Conservation (phyloP, 2,888 invertebrate species). For the Euphydryas editha region DNA sequence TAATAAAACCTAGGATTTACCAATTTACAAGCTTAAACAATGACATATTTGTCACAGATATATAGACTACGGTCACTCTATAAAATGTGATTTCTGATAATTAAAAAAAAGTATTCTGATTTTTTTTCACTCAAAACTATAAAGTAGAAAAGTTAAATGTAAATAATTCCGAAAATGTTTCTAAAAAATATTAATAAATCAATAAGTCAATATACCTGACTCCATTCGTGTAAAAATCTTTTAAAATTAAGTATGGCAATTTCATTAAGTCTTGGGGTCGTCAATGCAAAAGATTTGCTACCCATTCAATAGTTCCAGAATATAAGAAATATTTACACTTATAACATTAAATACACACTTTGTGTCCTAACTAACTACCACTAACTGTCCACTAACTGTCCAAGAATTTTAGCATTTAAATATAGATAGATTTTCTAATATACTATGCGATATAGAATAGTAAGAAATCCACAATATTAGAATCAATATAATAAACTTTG, state of each 20-base stretch:
- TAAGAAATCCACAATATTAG: too few relatives aligned
- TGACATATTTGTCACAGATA: too few relatives aligned
- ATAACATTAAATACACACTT: too few relatives aligned
- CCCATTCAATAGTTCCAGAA: not conserved
- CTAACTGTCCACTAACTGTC: too few relatives aligned
- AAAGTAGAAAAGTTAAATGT: not conserved
- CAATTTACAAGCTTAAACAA: too few relatives aligned
- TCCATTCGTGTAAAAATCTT: not conserved
- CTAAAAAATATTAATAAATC: not conserved
- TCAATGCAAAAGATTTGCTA: not conserved
- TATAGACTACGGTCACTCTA: not conserved
- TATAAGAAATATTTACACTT: not conserved
- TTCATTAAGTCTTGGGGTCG: not conserved
- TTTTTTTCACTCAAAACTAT: not conserved
- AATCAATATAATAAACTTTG: too few relatives aligned
- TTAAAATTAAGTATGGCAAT: conserved; percentile 11
- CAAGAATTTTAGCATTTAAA: too few relatives aligned
- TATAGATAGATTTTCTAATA: too few relatives aligned
- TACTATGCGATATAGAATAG: too few relatives aligned
- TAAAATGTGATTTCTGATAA: not conserved
- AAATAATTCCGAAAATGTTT: not conserved
- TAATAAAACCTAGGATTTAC: too few relatives aligned
- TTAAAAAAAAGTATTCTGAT: not conserved
- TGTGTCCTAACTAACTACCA: too few relatives aligned
- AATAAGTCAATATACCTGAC: not conserved